Base-by-base conservation (phyloP, 2,113 vertebrate species). In the Bostrychus sinensis region DNA sequence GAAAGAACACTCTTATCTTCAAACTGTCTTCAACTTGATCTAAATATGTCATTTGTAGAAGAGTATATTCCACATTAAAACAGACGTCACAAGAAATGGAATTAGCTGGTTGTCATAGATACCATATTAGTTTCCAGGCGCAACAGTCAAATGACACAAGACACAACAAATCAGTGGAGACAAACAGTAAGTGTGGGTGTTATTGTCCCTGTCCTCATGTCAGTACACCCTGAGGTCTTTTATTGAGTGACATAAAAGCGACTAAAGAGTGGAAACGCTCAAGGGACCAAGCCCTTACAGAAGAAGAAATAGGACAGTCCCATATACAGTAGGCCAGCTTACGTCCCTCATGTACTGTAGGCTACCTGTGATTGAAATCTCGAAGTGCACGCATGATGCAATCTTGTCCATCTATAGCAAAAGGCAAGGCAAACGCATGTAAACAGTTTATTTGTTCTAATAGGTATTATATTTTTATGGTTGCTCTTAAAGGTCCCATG, bases 101-200 rank as follows among this genome's bases (percentile, higher is more conserved):
- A 32, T 32, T 32, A 32, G 8, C 5, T 43, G 20, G 20, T 43
- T 10, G 42, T 8, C 41, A 46, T 10, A 3, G 3, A 45, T 11
- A 16, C 22, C 13, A 8, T 14, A 2, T 26, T 1, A 2, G 46
- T 50, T 7, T 51, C 14, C 48, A 10, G 23, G 2, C 7, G 25
- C 48, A n/a, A 26, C 46, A 3, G 46, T 14, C 23, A 14, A 5
- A 23, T 46, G 5, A 25, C 30, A 32, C 30, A 32, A 5, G 8
- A 3, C 30, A 32, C 19, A 46, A 45, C 19, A 45, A 25, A 46
- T 8, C 4, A 6, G 13, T 28, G 25, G 7, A 51, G 16, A 30
- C 48, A 51, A 51, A 51, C 16, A 51, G 48, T 13, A 30, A 28
- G 48, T 51, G 48, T 51, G 25, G n/a, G n/a, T n/a, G 22, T 48